phyloP scores from a whole-genome alignment of 2,888 invertebrate species.

The Gastracanthus pulcherrimus region DNA sequence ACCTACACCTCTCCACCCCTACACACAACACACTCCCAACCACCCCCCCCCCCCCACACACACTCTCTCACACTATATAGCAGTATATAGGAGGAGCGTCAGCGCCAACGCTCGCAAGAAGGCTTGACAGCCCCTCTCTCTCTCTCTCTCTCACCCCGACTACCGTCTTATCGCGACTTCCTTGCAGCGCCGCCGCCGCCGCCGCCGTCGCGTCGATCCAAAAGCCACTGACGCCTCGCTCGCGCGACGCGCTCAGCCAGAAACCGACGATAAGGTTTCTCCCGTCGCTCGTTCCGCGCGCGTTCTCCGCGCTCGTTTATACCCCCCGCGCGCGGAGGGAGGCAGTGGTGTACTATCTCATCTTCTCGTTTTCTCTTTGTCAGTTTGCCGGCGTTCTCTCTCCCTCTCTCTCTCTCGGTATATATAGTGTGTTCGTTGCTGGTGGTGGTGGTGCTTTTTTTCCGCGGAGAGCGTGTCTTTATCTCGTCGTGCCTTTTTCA shows the following conservation, averaged over 20 bases:
- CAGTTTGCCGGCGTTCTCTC: constrained; percentile 31
- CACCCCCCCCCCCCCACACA: too few species aligned
- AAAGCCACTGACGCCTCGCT: constrained; percentile 74
- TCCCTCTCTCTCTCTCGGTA: constrained; percentile 40
- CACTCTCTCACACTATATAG: too few species aligned
- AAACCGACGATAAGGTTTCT: constrained; percentile 76
- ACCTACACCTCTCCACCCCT: too few species aligned
- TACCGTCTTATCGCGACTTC: constrained; percentile 71
- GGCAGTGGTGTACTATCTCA: constrained; percentile 45
- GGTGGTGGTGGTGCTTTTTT: constrained; percentile 27
- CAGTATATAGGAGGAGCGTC: background rate
- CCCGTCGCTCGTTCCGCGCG: constrained; percentile 52
- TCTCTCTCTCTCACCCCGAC: constrained; percentile 68
- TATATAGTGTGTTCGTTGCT: too few species aligned
- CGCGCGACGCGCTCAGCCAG: constrained; percentile 75
- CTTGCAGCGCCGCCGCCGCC: constrained; percentile 59
- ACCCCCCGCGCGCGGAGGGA: constrained; percentile 37
- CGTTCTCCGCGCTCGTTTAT: constrained; percentile 48
- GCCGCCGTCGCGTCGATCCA: constrained; percentile 62
- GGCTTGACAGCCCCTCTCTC: constrained; percentile 43
- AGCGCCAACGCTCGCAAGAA: constrained; percentile 35
- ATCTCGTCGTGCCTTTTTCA: constrained; percentile 56
- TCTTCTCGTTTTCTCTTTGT: constrained; percentile 55
- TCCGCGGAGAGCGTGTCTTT: too few species aligned
- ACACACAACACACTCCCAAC: too few species aligned